Evolutionary conservation across 2,113 vertebrate genomes (phyloP), one percentile per base, ranked within the genome.

Genomic region (Cepphus grylle): DNA sequence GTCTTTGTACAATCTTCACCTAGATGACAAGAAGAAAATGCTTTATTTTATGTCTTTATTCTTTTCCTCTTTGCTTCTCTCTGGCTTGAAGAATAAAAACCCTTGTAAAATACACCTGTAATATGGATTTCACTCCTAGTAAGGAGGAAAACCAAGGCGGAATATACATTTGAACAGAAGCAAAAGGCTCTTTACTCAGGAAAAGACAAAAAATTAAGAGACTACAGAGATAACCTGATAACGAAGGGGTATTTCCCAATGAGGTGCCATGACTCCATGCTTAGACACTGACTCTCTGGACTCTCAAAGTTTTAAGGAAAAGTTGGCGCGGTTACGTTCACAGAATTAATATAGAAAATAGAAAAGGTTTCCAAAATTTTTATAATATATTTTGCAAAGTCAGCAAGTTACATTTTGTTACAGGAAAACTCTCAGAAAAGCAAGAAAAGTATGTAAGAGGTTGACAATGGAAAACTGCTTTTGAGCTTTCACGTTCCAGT

Each of bases 41-140:
- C 25, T 87, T 93, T 49, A 67, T 84, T 92, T 92, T 84, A 90
- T 66, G 43, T 79, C 56, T 94, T 96, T 89, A 76, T 74, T 81
- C 36, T 53, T 93, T 91, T 96, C 69, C 36, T 80, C 43, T 82
- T 89, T 93, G 69, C 42, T 95, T 91, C 72, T 88, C 47, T 67
- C 16, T 12, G 34, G 43, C 52, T 72, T 79, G 29, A 87, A 74
- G 50, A 38, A 52, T 65, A 45, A 79, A 38, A 52, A 2, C 0
- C 18, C 16, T 43, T 53, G 49, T 65, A 76, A 92, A 94, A 49
- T 49, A 69, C 13, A 52, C 43, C 91, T 95, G 77, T 42, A 72
- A 72, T 87, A 81, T 4, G 34, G 66, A 85, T 96, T 91, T 91
- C 43, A 72, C 30, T 86, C 25, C 42, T 78, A 27, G 21, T 72